A percentile compares a stretch with the other conserved stretches of the same genome.
phyloP scores from a whole-genome alignment of 2,113 vertebrate genomes.

The Buteo buteo region DNA sequence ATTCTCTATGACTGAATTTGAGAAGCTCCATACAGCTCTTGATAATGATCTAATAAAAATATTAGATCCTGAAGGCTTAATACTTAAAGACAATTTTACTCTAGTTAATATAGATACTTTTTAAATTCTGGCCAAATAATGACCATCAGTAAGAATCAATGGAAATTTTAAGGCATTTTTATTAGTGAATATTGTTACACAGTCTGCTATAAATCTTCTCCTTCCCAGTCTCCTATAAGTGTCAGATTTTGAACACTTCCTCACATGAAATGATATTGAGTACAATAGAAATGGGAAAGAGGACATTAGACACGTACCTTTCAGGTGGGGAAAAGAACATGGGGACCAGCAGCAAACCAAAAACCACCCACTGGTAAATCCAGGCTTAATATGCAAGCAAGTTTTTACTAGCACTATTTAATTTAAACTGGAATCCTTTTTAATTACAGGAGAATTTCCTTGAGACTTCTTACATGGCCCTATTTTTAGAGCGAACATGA shows the following conservation, averaged over 20 bases:
- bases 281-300: neutral
- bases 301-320: neutral
- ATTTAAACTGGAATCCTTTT: slow-evolving; percentile 16
- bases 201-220: neutral
- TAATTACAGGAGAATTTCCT: slow-evolving; percentile 8
- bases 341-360: neutral
- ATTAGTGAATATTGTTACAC: neutral
- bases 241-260: neutral
- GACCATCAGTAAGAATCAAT: neutral
- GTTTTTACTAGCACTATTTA: neutral
- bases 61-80: neutral
- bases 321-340: neutral
- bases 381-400: neutral
- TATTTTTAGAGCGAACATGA: neutral
- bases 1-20: neutral
- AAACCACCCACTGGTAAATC: neutral
- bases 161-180: neutral
- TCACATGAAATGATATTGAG: neutral
- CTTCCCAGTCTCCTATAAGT: neutral
- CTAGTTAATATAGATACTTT: neutral
- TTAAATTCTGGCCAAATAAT: neutral
- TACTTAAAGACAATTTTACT: neutral
- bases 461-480: neutral
- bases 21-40: neutral
- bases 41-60: neutral